A percentile compares a stretch with the other conserved stretches of the same genome.
These are phyloP conservation scores for Anodontia alba DNA, from an alignment of 2,888 invertebrate genomes.

Conservation along the genomic window DNA sequence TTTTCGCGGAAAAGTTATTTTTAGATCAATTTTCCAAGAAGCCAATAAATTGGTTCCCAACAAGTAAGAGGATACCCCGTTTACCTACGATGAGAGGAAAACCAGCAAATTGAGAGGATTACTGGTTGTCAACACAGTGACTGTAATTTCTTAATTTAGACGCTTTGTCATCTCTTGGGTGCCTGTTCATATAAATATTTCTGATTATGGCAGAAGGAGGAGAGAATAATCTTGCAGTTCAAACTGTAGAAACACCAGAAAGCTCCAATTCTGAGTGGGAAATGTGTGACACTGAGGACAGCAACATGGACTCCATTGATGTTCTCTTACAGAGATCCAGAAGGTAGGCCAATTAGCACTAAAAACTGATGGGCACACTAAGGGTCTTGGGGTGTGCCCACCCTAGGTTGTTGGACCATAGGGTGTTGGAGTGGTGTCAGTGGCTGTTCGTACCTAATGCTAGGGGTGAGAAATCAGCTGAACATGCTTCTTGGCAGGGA, in stretches of 20 bases:
- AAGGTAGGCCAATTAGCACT: slow-evolving; percentile 42
- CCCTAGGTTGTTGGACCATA: too few relatives aligned
- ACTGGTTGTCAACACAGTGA: background rate
- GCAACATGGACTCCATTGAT: slow-evolving; percentile 53
- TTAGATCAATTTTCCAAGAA: slow-evolving; percentile 23
- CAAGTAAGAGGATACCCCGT: background rate
- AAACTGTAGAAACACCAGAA: slow-evolving; percentile 8
- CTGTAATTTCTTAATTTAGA: slow-evolving; percentile 9
- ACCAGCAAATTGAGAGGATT: background rate
- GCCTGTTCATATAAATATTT: background rate
- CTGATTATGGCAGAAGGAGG: slow-evolving; percentile 61
- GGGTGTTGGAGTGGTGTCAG: too few relatives aligned
- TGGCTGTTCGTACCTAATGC: too few relatives aligned
- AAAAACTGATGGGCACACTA: too few relatives aligned
- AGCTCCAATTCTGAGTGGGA: background rate
- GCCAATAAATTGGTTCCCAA: background rate
- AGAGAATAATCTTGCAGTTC: slow-evolving; percentile 2
- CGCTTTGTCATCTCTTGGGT: background rate
- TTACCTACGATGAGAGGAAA: background rate
- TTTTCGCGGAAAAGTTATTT: slow-evolving; percentile 54
- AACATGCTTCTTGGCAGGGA: too few relatives aligned
- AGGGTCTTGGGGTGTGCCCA: too few relatives aligned
- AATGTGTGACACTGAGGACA: background rate
- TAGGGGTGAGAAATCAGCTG: too few relatives aligned
- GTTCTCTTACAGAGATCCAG: slow-evolving; percentile 52